A percentile compares a stretch with the other conserved stretches of the same genome.
phyloP scores from a whole-genome alignment of 2,888 invertebrate genomes.

The Dugesia japonica region DNA sequence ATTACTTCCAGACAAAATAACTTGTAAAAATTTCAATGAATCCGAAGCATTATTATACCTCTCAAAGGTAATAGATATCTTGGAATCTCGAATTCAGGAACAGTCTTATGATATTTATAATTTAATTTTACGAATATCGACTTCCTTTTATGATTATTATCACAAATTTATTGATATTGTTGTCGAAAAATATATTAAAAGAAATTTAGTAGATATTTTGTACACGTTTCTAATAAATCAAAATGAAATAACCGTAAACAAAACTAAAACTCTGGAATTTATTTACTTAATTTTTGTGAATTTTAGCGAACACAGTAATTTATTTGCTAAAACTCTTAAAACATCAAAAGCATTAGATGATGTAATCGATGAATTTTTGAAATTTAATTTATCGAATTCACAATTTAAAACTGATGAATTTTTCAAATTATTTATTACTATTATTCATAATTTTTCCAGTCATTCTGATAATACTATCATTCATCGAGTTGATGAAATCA shows the following conservation, averaged over 20 bases:
- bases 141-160: background rate
- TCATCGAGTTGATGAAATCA: background rate
- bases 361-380: background rate
- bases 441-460: background rate
- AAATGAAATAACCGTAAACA: background rate
- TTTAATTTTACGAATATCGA: no score
- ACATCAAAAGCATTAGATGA: background rate
- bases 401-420: background rate
- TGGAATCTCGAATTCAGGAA: no score
- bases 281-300: background rate
- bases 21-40: no score
- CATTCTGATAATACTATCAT: background rate
- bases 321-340: background rate
- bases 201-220: background rate
- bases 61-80: no score
- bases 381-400: background rate
- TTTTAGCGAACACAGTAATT: background rate
- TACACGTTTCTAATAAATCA: background rate
- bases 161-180: background rate
- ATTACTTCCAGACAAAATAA: no score
- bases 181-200: background rate
- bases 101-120: no score
- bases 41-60: no score
- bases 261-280: background rate
- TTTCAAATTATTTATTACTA: background rate